Evolutionary conservation across 2,113 vertebrate genomes (phyloP).

Genomic region (Gnathonemus echidnorhynchus): DNA sequence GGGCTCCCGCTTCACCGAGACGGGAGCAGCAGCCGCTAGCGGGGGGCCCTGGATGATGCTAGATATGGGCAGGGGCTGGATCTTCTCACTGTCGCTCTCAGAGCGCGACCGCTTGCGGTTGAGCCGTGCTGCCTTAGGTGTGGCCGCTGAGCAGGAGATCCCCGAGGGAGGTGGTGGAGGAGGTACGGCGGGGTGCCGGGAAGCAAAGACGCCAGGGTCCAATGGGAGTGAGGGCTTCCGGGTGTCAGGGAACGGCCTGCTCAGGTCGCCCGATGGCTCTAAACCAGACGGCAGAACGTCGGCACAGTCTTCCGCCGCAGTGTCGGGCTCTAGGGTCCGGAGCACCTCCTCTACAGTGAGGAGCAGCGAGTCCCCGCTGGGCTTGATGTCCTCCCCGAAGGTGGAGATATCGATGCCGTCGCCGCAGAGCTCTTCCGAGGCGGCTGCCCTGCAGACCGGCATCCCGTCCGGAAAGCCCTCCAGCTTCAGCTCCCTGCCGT

Average conservation of each 20-base stretch:
- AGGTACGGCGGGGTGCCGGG: slow-evolving; percentile 48
- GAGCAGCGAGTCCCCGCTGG: slow-evolving; percentile 75
- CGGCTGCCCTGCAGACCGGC: slow-evolving; percentile 58
- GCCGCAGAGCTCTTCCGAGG: slow-evolving; percentile 66
- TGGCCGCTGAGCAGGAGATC: slow-evolving; percentile 68
- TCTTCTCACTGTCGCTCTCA: slow-evolving; percentile 91
- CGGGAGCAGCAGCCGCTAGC: slow-evolving; percentile 64
- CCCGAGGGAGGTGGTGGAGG: slow-evolving; percentile 53
- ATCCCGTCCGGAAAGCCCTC: slow-evolving; percentile 62
- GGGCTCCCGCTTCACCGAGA: slow-evolving; percentile 69
- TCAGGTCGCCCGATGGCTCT: slow-evolving; percentile 62
- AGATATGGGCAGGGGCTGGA: slow-evolving; percentile 85
- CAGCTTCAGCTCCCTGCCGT: slow-evolving; percentile 68
- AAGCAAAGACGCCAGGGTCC: slow-evolving; percentile 65
- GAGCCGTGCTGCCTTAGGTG: slow-evolving; percentile 72
- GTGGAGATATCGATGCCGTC: slow-evolving; percentile 77
- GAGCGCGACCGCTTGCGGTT: slow-evolving; percentile 90
- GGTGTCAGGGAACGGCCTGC: slow-evolving; percentile 57
- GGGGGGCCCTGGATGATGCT: slow-evolving; percentile 84
- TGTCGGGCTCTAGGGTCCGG: slow-evolving; percentile 72
- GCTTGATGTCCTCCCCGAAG: slow-evolving; percentile 79
- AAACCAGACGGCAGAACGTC: slow-evolving; percentile 61
- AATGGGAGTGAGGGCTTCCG: slow-evolving; percentile 63
- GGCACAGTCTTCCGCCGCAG: slow-evolving; percentile 60
- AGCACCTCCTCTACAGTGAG: slow-evolving; percentile 88